Conservation (phyloP, 2,888 invertebrate species). For the Lampropteryx suffumata region DNA sequence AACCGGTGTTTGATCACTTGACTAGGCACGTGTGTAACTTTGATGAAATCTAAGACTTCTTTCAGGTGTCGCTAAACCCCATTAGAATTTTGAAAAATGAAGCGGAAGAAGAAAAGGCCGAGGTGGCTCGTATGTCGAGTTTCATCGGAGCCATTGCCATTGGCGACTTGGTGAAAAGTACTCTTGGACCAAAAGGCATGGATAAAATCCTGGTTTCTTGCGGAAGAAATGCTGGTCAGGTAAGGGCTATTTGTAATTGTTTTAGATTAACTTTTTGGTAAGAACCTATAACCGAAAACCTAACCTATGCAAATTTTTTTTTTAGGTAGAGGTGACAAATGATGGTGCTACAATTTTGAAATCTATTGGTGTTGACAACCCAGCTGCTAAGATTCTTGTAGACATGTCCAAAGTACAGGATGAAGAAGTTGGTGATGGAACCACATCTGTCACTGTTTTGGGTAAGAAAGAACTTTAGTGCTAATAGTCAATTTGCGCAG, state of each 20-base stretch:
- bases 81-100: conserved; percentile 97
- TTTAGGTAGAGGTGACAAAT: conserved; percentile 97
- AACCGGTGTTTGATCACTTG: conserved; percentile 45
- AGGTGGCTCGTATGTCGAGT: conserved; percentile 97
- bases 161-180: conserved; percentile 98
- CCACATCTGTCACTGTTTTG: conserved; percentile 98
- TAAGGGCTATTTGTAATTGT: conserved; percentile 34
- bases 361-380: conserved; percentile 98
- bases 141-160: conserved; percentile 99
- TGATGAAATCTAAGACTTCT: conserved; percentile 31
- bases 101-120: conserved; percentile 98
- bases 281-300: conserved; percentile 19
- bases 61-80: conserved; percentile 94
- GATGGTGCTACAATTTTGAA: conserved; percentile 99
- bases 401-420: conserved; percentile 99
- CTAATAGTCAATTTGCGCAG: no score
- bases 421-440: conserved; percentile 99
- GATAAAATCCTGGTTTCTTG: conserved; percentile 93
- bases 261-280: not conserved
- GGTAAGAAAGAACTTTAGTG: conserved; percentile 73
- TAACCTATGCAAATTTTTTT: conserved; percentile 13
- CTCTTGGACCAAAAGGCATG: conserved; percentile 99
- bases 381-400: conserved; percentile 99
- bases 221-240: conserved; percentile 89
- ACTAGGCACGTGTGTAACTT: conserved; percentile 56